These are phyloP conservation scores for Melipona bicolor DNA, from an alignment of 2,888 invertebrate species.

Conservation along the genomic window DNA sequence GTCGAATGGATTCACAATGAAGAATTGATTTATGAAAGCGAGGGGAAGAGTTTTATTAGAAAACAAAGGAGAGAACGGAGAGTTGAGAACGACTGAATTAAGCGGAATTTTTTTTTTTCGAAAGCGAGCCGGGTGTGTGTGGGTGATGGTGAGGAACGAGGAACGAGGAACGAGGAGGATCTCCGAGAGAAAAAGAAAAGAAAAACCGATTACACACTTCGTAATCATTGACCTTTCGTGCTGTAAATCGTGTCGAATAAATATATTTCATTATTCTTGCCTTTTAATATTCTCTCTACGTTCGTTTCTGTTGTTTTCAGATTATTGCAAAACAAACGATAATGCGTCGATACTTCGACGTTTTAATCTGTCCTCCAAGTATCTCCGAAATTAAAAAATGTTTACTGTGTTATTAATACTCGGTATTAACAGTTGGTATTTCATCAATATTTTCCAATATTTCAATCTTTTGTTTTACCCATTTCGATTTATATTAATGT, in stretches of 20 bases:
- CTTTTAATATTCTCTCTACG: not conserved
- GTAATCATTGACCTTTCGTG: constrained; percentile 46
- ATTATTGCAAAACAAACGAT: not conserved
- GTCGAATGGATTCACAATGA: too few relatives aligned
- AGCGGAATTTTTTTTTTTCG: constrained; percentile 44
- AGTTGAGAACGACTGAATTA: constrained; percentile 40
- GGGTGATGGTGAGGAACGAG: constrained; percentile 42
- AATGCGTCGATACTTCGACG: not conserved
- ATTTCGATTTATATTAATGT: too few relatives aligned
- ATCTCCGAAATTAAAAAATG: not conserved
- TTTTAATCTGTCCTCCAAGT: not conserved
- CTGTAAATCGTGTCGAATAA: constrained; percentile 29
- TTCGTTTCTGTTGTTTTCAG: not conserved
- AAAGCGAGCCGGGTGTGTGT: constrained; percentile 38
- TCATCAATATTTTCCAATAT: too few relatives aligned
- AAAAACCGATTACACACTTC: constrained; percentile 25
- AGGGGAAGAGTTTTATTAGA: not conserved
- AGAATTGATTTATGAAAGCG: not conserved
- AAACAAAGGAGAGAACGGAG: constrained; percentile 17
- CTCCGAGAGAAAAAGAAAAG: constrained; percentile 7
- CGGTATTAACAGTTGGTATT: too few relatives aligned
- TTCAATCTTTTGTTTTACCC: too few relatives aligned
- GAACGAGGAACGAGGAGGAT: constrained; percentile 34
- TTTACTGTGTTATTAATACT: not conserved
- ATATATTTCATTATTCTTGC: constrained; percentile 10